phyloP scores from a whole-genome alignment of 30 jellyfish, hydroid and myxozoan species.

The Aurelia sp. region DNA sequence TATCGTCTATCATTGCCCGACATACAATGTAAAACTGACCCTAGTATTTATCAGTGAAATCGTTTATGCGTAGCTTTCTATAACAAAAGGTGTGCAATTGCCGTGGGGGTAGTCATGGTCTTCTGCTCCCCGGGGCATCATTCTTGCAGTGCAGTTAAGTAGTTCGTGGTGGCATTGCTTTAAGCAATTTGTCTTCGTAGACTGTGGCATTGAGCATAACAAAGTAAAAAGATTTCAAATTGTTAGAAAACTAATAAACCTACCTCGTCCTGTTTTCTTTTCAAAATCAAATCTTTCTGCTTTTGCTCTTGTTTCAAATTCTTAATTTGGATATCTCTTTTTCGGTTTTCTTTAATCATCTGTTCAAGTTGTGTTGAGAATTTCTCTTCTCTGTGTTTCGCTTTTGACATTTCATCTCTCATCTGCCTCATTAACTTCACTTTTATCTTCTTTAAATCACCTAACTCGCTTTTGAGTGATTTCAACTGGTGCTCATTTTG shows the following conservation, averaged over 20 bases:
- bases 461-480: constrained; percentile 70
- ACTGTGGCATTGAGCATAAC: background rate
- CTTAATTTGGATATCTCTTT: constrained; percentile 84
- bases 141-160: too few species aligned
- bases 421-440: constrained; percentile 92
- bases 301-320: constrained; percentile 86
- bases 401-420: constrained; percentile 93
- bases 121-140: too few species aligned
- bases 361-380: constrained; percentile 85
- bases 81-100: too few species aligned
- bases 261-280: constrained; percentile 97
- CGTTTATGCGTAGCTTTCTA: too few species aligned
- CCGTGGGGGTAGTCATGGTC: too few species aligned
- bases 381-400: constrained; percentile 84
- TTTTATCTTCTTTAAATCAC: constrained; percentile 84
- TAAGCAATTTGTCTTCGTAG: too few species aligned
- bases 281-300: constrained; percentile 90
- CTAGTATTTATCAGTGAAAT: too few species aligned
- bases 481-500: constrained; percentile 93
- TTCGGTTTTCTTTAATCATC: constrained; percentile 88
- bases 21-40: too few species aligned
- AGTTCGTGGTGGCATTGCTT: too few species aligned
- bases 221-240: background rate
- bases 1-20: too few species aligned
- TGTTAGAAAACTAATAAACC: background rate